A percentile compares a stretch with the other conserved stretches of the same genome.
Conservation (phyloP, 2,113 vertebrate species). For the Galemys pyrenaicus region DNA sequence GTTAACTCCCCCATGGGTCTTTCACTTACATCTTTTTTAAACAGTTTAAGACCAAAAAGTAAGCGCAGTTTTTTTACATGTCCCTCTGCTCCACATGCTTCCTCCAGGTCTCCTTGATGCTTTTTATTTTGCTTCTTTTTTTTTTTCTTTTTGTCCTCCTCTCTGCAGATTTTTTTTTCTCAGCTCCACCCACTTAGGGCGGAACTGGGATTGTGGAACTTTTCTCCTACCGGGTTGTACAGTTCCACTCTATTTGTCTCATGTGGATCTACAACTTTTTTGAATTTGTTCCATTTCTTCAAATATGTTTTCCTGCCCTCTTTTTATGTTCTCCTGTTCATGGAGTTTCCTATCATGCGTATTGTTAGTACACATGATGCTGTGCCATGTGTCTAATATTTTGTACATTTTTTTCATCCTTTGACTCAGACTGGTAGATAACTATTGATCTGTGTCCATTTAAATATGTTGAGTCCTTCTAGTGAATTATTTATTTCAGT, state of each 20-base stretch:
- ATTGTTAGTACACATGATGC: neutral
- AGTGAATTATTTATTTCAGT: neutral
- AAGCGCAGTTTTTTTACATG: too few species aligned
- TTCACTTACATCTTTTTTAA: too few species aligned
- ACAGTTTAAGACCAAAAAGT: too few species aligned
- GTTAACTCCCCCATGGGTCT: too few species aligned
- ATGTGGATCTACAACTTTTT: neutral
- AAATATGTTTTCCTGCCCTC: neutral
- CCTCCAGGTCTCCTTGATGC: too few species aligned
- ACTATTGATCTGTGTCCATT: neutral
- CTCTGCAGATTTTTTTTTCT: too few species aligned
- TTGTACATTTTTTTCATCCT: neutral
- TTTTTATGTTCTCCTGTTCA: neutral
- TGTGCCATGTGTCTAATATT: neutral
- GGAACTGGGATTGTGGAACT: too few species aligned
- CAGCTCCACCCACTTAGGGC: too few species aligned
- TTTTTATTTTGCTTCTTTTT: too few species aligned
- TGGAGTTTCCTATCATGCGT: neutral
- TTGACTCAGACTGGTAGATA: neutral
- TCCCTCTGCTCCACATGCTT: too few species aligned
- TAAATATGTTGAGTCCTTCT: neutral
- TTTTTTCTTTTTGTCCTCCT: too few species aligned
- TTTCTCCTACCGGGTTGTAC: too few species aligned
- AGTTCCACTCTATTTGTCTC: neutral
- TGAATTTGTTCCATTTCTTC: neutral